Evolutionary conservation across 1,140 invertebrate genomes (phyloP), one percentile per base, ranked within the genome.

Genomic region (Oryctes rhinoceros): DNA sequence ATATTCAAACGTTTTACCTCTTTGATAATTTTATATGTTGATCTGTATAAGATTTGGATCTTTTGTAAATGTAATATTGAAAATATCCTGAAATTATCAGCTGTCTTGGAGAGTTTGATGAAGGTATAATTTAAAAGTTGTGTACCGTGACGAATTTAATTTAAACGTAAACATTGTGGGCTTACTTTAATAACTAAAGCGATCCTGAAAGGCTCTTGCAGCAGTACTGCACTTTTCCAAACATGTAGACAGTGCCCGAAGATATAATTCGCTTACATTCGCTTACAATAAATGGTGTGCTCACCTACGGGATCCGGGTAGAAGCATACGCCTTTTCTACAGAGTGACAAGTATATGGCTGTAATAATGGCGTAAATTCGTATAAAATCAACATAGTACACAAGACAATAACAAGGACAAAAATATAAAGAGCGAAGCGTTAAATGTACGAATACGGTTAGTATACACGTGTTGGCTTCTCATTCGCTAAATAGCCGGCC

Each of bases 371-470:
- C 18, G 15, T 18, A 59, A 59, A 59, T 59, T n/a, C 18, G 53
- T 59, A n/a, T 59, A 59, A n/a, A 15, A 59, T 59, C 5, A 59
- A 18, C 53, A 4, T 59, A 59, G 15, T 59, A 59, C 15, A 15
- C 53, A 59, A 15, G 13, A 59, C 53, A 59, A 59, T 59, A 59
- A 59, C 53, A 59, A 59, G 53, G 53, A 59, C 53, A 15, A 59
- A 59, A 1, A 18, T 59, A 59, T 18, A 13, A 59, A 59, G n/a
- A 59, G 15, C 1, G 15, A 59, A 59, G 53, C 53, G 53, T 59
- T 59, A 18, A 18, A 15, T 59, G 53, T 59, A 3, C 7, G 39
- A 39, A 59, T 59, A 15, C n/a, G 53, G 53, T 59, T 59, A 4
- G 18, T n/a, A n/a, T 59, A 18, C n/a, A 59, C 53, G 53, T 59